Evolutionary conservation across 2,797 vertebrate species (phyloP).

Genomic region (Centroberyx gerrardi): DNA sequence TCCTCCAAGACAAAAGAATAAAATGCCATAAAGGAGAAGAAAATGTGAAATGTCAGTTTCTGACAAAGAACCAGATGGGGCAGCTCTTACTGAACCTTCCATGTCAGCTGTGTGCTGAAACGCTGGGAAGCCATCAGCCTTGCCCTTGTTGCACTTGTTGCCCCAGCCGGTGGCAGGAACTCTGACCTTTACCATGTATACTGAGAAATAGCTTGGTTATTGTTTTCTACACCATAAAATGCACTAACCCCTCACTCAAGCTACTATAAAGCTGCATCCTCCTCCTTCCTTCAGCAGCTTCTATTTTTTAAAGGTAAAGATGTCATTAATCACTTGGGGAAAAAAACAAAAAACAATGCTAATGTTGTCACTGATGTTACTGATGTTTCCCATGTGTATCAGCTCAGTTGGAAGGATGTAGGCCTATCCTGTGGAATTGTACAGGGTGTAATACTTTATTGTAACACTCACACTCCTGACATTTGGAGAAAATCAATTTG

Average conservation of each 20-base stretch:
- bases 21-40: background rate
- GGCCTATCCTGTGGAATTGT: conserved; percentile 39
- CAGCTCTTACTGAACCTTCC: background rate
- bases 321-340: too few relatives aligned
- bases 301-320: too few relatives aligned
- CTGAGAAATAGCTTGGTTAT: background rate
- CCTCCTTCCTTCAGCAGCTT: too few relatives aligned
- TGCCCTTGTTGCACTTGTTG: background rate
- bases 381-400: background rate
- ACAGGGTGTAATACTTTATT: conserved; percentile 50
- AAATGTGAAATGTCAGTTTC: too few relatives aligned
- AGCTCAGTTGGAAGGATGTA: conserved; percentile 28
- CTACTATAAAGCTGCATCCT: background rate
- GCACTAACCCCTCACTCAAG: background rate
- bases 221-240: conserved; percentile 7
- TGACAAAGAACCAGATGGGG: too few relatives aligned
- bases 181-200: conserved; percentile 22
- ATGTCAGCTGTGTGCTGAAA: background rate
- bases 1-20: conserved; percentile 8
- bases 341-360: too few relatives aligned
- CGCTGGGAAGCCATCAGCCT: background rate
- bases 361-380: too few relatives aligned
- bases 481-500: conserved; percentile 74
- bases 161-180: conserved; percentile 6
- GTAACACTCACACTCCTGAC: conserved; percentile 57